Evolutionary conservation across 2,888 invertebrate species (phyloP).

Genomic region (Myathropa florea): DNA sequence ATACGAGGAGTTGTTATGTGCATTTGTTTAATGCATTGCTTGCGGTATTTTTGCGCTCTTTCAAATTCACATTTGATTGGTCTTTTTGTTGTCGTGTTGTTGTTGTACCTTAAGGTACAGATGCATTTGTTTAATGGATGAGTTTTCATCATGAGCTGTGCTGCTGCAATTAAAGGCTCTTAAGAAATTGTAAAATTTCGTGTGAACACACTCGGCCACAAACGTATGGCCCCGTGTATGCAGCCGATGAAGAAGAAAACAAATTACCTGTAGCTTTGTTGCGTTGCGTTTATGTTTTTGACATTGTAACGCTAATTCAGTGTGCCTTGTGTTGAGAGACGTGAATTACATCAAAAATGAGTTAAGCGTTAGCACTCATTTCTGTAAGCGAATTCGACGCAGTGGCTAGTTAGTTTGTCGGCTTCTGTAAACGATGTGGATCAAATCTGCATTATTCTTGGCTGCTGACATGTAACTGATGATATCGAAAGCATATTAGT

Average conservation of each 20-base stretch:
- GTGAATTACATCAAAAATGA: too few relatives aligned
- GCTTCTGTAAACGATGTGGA: too few relatives aligned
- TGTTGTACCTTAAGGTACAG: conserved; percentile 39
- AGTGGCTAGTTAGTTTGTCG: too few relatives aligned
- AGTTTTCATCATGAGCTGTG: conserved; percentile 17
- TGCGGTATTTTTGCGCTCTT: conserved; percentile 68
- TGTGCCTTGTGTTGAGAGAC: too few relatives aligned
- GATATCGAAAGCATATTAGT: too few relatives aligned
- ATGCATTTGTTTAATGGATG: conserved; percentile 57
- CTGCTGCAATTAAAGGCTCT: conserved; percentile 30
- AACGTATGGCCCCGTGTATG: neutral
- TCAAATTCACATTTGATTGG: conserved; percentile 70
- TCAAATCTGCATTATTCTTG: too few relatives aligned
- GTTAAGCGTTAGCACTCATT: too few relatives aligned
- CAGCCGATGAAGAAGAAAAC: neutral
- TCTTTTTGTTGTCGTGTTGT: conserved; percentile 54
- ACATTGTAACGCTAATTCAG: too few relatives aligned
- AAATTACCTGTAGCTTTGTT: neutral
- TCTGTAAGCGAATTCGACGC: too few relatives aligned
- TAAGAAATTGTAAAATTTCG: conserved; percentile 29
- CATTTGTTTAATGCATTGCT: conserved; percentile 65
- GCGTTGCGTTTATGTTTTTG: too few relatives aligned
- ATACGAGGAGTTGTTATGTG: conserved; percentile 10
- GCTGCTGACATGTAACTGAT: too few relatives aligned
- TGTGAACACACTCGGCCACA: neutral